A percentile compares a stretch with the other conserved stretches of the same genome.
Conservation (phyloP, 2,888 invertebrate genomes). For the Ophion ventricosus region DNA sequence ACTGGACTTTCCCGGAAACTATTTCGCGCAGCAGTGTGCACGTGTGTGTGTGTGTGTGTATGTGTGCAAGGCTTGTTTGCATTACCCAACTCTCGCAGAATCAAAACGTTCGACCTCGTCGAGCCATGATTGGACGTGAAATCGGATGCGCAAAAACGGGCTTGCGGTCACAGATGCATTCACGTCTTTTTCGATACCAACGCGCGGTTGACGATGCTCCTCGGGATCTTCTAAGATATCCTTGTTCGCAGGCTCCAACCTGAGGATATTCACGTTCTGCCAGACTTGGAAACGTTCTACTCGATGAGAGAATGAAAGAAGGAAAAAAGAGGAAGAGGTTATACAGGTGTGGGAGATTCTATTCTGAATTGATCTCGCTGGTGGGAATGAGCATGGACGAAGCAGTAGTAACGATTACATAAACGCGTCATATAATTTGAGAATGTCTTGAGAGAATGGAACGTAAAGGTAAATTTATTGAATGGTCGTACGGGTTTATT, state of each 20-base stretch:
- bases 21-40: background rate
- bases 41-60: background rate
- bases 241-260: slow-evolving; percentile 71
- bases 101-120: slow-evolving; percentile 81
- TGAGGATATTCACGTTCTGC: slow-evolving; percentile 82
- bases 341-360: slow-evolving; percentile 4
- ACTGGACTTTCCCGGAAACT: slow-evolving; percentile 33
- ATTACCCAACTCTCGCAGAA: slow-evolving; percentile 74
- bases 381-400: background rate
- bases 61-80: slow-evolving; percentile 25
- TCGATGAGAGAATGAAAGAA: slow-evolving; percentile 10
- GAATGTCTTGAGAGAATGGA: background rate
- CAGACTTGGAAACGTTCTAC: slow-evolving; percentile 82
- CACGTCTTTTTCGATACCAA: slow-evolving; percentile 30
- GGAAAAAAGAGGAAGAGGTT: slow-evolving; percentile 2
- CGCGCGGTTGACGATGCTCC: slow-evolving; percentile 26
- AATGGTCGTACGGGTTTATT: background rate
- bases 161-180: slow-evolving; percentile 71
- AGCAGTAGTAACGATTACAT: background rate
- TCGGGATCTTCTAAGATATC: slow-evolving; percentile 32
- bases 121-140: slow-evolving; percentile 81
- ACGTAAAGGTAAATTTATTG: background rate
- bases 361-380: background rate
- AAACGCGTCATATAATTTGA: background rate
- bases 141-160: slow-evolving; percentile 70